Percentiles rank a stretch among this genome's conserved stretches.
Evolutionary conservation across 2,113 vertebrate species (phyloP).

Genomic region (Dolichallabes microphthalmus): DNA sequence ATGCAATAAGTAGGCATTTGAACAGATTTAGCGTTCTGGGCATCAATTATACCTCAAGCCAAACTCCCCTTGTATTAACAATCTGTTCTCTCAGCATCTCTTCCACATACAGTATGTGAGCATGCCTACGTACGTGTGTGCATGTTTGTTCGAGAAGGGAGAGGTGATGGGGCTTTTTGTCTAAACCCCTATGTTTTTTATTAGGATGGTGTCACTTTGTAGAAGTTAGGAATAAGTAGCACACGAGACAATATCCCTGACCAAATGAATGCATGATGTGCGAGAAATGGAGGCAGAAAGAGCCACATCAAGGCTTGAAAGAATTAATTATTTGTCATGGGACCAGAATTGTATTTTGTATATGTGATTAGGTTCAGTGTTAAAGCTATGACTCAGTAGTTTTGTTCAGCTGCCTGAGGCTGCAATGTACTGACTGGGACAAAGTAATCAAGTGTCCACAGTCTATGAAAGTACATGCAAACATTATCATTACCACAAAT

Average conservation of each 20-base stretch:
- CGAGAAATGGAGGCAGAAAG: not conserved
- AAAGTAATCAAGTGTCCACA: not conserved
- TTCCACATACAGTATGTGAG: not conserved
- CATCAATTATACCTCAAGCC: slow-evolving; percentile 23
- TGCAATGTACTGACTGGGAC: not conserved
- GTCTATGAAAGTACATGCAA: not conserved
- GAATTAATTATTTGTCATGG: not conserved
- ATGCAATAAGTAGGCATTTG: slow-evolving; percentile 16
- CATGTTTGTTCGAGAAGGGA: not conserved
- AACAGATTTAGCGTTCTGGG: slow-evolving; percentile 24
- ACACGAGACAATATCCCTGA: not conserved
- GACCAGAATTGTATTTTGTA: not conserved
- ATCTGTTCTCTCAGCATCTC: slow-evolving; percentile 40
- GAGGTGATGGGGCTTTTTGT: slow-evolving; percentile 3
- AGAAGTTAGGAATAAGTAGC: slow-evolving; percentile 1
- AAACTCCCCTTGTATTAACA: slow-evolving; percentile 34
- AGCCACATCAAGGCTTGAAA: not conserved
- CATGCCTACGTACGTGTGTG: not conserved
- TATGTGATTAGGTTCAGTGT: not conserved
- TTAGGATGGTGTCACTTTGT: not conserved
- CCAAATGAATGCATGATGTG: not conserved
- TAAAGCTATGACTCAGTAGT: slow-evolving; percentile 1
- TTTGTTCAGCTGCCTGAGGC: not conserved
- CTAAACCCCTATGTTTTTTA: slow-evolving; percentile 3
- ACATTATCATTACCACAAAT: not conserved